phyloP scores from a whole-genome alignment of 1,140 invertebrate species.

The Drosophila fuyamai region DNA sequence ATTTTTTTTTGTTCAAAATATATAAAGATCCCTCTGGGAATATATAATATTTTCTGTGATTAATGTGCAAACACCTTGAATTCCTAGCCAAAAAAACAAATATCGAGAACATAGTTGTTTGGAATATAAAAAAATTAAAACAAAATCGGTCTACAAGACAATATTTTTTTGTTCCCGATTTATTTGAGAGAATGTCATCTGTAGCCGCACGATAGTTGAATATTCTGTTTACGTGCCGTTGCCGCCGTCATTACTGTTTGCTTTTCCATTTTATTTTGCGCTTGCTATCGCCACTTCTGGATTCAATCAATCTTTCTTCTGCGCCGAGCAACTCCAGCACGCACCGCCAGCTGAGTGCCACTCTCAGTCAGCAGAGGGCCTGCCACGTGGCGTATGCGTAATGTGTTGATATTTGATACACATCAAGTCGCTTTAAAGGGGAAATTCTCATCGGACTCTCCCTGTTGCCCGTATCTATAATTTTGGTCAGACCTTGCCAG shows the following conservation, averaged over 20 bases:
- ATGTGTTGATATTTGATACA: slow-evolving; percentile 61
- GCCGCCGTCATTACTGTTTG: slow-evolving; percentile 55
- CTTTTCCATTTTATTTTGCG: slow-evolving; percentile 73
- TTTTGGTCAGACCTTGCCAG: slow-evolving; percentile 14
- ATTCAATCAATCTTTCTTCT: slow-evolving; percentile 79
- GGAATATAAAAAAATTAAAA: not conserved
- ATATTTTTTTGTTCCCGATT: no score
- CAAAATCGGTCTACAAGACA: no score
- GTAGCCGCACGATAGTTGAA: slow-evolving; percentile 58
- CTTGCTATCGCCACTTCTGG: slow-evolving; percentile 80
- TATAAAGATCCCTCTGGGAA: no score
- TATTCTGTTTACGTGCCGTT: slow-evolving; percentile 57
- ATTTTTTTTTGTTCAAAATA: no score
- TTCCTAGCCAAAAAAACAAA: no score
- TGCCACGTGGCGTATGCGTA: slow-evolving; percentile 51
- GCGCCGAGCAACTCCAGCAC: slow-evolving; percentile 55
- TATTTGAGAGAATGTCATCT: not conserved
- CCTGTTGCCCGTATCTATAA: slow-evolving; percentile 15
- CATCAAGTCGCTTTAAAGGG: slow-evolving; percentile 41
- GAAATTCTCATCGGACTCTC: not conserved
- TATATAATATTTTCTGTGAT: no score
- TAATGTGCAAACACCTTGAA: no score
- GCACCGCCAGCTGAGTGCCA: slow-evolving; percentile 56
- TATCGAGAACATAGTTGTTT: no score
- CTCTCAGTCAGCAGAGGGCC: slow-evolving; percentile 32